These are phyloP conservation scores for Automeris io DNA, from an alignment of 2,888 invertebrate genomes.

Conservation along the genomic window DNA sequence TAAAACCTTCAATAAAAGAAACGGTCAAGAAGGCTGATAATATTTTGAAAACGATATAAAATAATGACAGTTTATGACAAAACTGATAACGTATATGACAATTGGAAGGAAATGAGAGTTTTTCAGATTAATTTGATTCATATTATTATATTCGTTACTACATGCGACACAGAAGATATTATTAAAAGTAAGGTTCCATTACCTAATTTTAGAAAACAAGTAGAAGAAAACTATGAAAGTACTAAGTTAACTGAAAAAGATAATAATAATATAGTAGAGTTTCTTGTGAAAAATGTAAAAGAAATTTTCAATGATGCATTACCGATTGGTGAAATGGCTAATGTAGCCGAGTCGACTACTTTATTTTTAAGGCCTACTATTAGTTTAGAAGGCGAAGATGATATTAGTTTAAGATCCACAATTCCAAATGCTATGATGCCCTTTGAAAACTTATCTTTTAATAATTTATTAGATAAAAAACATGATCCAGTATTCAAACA, in stretches of 20 bases:
- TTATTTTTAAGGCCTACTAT: constrained; percentile 11
- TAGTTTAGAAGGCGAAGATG: constrained; percentile 12
- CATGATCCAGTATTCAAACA: constrained; percentile 12
- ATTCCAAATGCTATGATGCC: constrained; percentile 15
- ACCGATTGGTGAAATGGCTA: constrained; percentile 18
- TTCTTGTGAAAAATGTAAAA: constrained; percentile 47
- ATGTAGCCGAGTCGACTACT: constrained; percentile 9
- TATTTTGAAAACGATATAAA: too few species aligned
- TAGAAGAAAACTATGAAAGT: constrained; percentile 35
- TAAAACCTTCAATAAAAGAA: too few species aligned
- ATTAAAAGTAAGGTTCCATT: constrained; percentile 30
- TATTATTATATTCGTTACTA: constrained; percentile 7
- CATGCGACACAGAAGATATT: constrained; percentile 14
- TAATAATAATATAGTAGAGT: constrained; percentile 37
- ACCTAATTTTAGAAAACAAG: constrained; percentile 41
- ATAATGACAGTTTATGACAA: constrained; percentile 5
- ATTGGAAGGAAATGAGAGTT: constrained; percentile 18
- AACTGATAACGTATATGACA: constrained; percentile 12
- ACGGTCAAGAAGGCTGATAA: background rate
- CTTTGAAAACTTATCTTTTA: constrained; percentile 26
- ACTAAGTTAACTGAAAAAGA: constrained; percentile 19
- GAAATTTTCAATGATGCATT: constrained; percentile 38
- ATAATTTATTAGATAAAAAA: constrained; percentile 22
- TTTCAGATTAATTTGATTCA: constrained; percentile 15
- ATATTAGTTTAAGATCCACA: constrained; percentile 15